Conservation (phyloP, 2,888 invertebrate species). For the Ectropis crepuscularia region DNA sequence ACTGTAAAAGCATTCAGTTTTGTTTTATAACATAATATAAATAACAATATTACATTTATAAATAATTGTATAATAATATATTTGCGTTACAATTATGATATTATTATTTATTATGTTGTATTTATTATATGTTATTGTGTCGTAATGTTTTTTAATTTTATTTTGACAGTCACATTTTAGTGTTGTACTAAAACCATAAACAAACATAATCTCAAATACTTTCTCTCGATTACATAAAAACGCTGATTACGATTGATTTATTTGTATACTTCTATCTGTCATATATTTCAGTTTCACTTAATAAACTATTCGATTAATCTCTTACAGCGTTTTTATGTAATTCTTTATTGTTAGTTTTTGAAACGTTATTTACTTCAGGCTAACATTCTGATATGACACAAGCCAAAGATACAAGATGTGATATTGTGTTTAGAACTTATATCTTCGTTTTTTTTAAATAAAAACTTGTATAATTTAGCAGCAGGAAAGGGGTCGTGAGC, state of each 20-base stretch:
- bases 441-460: slow-evolving; percentile 23
- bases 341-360: slow-evolving; percentile 6
- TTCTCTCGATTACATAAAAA: slow-evolving; percentile 19
- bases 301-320: slow-evolving; percentile 35
- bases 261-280: slow-evolving; percentile 27
- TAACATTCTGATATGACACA: slow-evolving; percentile 32
- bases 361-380: slow-evolving; percentile 10
- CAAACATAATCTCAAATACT: no score
- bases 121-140: no score
- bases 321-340: slow-evolving; percentile 38
- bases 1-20: no score
- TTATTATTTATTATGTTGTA: no score
- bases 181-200: no score
- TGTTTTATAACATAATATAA: no score
- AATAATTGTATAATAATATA: no score
- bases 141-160: no score
- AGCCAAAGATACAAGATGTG: slow-evolving; percentile 46
- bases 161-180: no score
- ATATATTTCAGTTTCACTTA: slow-evolving; percentile 29
- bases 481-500: slow-evolving; percentile 41
- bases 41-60: no score
- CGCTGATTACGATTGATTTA: slow-evolving; percentile 22
- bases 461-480: slow-evolving; percentile 15
- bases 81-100: no score
- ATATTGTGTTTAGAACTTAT: slow-evolving; percentile 43